Evolutionary conservation across 2,797 vertebrate genomes (phyloP).

Genomic region (Diceros bicornis): DNA sequence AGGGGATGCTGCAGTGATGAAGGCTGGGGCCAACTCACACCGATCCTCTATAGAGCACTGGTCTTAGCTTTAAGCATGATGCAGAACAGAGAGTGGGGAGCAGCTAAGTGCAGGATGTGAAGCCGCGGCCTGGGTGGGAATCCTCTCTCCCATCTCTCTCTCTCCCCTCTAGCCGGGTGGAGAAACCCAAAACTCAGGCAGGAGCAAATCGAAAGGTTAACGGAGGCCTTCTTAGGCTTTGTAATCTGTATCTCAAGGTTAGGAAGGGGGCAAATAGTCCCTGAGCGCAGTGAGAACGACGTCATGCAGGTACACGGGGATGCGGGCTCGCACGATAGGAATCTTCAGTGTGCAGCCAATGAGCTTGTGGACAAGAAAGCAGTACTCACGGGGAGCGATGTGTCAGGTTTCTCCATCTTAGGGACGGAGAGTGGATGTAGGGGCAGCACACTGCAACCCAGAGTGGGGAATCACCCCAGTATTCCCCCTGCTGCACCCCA

Average conservation of each 20-base stretch:
- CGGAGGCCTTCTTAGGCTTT: not conserved
- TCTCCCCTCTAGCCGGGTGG: not conserved
- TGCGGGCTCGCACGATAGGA: fast-evolving
- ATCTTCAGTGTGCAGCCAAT: fast-evolving
- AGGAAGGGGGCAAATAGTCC: not conserved
- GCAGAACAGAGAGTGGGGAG: not conserved
- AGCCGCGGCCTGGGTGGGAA: no score
- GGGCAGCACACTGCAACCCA: not conserved
- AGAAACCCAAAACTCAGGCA: not conserved
- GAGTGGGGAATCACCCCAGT: no score
- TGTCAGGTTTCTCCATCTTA: not conserved
- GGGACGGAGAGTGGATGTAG: not conserved
- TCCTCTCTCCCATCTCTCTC: not conserved
- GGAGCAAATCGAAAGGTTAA: not conserved
- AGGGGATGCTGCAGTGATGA: fast-evolving
- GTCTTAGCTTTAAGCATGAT: not conserved
- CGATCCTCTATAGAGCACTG: fast-evolving
- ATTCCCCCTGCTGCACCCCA: not conserved
- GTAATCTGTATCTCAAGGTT: not conserved
- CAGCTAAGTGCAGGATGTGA: not conserved
- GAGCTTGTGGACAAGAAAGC: not conserved
- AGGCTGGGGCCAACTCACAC: no score
- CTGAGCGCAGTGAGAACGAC: not conserved
- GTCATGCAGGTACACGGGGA: fast-evolving
- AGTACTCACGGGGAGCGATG: not conserved